Evolutionary conservation across 2,888 invertebrate genomes (phyloP).

Genomic region (Idaea biselata): DNA sequence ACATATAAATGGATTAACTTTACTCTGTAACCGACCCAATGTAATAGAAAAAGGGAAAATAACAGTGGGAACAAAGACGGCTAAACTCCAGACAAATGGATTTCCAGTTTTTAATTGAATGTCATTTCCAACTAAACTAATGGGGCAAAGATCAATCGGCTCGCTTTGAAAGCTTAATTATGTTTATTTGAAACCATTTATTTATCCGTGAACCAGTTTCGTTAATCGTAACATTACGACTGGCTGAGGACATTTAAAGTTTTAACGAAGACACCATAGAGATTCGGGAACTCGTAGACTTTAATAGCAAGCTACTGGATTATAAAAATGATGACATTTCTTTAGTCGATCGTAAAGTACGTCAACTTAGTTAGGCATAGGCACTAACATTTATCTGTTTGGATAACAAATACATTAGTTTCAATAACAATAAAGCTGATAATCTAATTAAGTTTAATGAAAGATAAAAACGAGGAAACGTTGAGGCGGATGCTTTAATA

Average conservation of each 20-base stretch:
- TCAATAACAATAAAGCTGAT: conserved; percentile 27
- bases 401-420: conserved; percentile 35
- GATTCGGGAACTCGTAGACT: conserved; percentile 32
- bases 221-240: conserved; percentile 58
- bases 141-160: conserved; percentile 63
- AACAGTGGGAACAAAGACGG: conserved; percentile 16
- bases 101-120: conserved; percentile 54
- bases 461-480: conserved; percentile 31
- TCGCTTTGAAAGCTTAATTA: conserved; percentile 73
- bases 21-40: conserved; percentile 12
- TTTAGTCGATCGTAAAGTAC: conserved; percentile 43
- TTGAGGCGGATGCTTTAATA: conserved; percentile 37
- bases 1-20: conserved; percentile 20
- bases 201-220: conserved; percentile 60
- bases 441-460: conserved; percentile 37
- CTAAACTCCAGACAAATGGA: conserved; percentile 43
- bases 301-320: conserved; percentile 36
- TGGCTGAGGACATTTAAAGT: conserved; percentile 49
- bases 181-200: conserved; percentile 72
- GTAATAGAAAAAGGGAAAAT: conserved; percentile 17
- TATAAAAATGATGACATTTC: conserved; percentile 48
- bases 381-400: conserved; percentile 23
- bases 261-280: conserved; percentile 40
- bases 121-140: conserved; percentile 58
- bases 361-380: conserved; percentile 22